Evolutionary conservation across 1,140 invertebrate genomes (phyloP), one percentile per base, ranked within the genome.

Genomic region (Aphaenogaster ashmeadi): DNA sequence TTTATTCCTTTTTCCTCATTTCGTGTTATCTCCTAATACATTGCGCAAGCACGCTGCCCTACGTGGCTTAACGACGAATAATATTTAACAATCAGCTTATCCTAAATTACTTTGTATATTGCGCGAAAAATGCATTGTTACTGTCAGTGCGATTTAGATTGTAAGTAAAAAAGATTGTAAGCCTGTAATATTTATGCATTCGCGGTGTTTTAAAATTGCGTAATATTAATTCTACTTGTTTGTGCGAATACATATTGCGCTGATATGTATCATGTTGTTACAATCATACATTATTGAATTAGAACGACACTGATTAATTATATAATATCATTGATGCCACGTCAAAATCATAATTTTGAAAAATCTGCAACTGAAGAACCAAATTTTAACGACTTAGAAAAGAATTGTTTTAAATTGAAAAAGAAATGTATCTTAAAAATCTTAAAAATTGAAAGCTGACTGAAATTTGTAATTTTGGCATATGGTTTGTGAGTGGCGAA

Each of bases 21-120:
- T 27, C 36, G 21, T 41, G 38, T 77, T 77, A 77, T 77, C 74
- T 77, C 3, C 47, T 72, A 72, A 72, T 72, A 72, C 69, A 27
- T 72, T 50, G 38, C 21, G 54, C 74, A 60, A 77, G 69, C 38
- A 77, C 54, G n/a, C 27, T 41, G 38, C 21, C 13, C 36, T 38
- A 58, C n/a, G 38, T 33, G 13, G 21, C 38, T 77, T 77, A 77
- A 77, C 54, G 21, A 27, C 74, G 13, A 60, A 41, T 77, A 27
- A 38, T 58, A 77, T 77, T 60, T 56, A 77, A 77, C 54, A 8
- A 38, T 38, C 33, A 21, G 54, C 54, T 77, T 77, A 77, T 77
- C 38, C 8, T 77, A 77, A 77, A 77, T 77, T 60, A 60, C 38
- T 60, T 60, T 41, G 13, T 15, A 38, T 41, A 58, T 77, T 38